Conservation (phyloP, 1,140 invertebrate species). For the Drosophila bocki region DNA sequence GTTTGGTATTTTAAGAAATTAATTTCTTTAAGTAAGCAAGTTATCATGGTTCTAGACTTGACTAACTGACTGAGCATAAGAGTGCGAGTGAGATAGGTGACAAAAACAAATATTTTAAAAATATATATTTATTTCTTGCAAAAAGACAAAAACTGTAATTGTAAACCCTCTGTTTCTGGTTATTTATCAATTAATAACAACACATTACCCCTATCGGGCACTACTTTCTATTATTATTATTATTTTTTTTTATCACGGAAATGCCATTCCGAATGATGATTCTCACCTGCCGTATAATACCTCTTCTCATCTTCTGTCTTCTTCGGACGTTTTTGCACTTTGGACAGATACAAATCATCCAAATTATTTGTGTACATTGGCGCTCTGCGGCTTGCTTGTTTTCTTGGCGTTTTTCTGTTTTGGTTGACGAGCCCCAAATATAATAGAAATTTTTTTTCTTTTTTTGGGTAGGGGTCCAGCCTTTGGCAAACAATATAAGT, state of each 20-base stretch:
- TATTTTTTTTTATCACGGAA: conserved; percentile 14
- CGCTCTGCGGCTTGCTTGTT: conserved; percentile 24
- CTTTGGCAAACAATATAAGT: conserved; percentile 33
- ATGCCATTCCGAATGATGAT: conserved; percentile 23
- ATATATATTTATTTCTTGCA: too few relatives aligned
- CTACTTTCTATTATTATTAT: background rate
- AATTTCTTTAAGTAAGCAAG: background rate
- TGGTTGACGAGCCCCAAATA: conserved; percentile 47
- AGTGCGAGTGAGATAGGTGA: background rate
- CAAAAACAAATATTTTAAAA: too few relatives aligned
- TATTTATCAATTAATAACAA: background rate
- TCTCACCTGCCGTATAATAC: conserved; percentile 30
- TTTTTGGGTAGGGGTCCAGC: conserved; percentile 30
- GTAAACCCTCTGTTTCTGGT: background rate
- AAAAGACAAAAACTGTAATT: background rate
- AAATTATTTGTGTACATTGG: conserved; percentile 51
- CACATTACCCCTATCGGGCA: background rate
- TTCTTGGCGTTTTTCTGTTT: conserved; percentile 34
- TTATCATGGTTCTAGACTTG: background rate
- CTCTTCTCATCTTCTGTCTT: background rate
- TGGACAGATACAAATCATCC: conserved; percentile 44
- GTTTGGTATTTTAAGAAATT: conserved; percentile 7
- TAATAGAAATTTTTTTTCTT: conserved; percentile 19
- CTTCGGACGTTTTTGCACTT: conserved; percentile 35
- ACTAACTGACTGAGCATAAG: background rate